Percentiles rank a stretch among this genome's conserved stretches.
Conservation (phyloP, 2,797 vertebrate species). For the Danio tinwini region DNA sequence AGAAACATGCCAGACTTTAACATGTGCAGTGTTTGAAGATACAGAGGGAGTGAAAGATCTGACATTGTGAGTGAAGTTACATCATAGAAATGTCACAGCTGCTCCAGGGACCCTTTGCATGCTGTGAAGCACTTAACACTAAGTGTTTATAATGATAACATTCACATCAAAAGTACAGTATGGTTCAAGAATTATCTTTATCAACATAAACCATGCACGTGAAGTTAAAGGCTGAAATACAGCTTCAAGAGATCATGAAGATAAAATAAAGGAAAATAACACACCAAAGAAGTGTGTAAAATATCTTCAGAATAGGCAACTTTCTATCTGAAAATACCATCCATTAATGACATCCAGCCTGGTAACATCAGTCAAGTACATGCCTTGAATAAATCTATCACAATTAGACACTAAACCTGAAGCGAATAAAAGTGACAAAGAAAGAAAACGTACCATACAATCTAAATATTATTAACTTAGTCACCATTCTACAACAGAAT, state of each 20-base stretch:
- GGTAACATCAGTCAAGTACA: neutral
- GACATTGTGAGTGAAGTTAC: slow-evolving; percentile 14
- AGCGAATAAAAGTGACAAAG: neutral
- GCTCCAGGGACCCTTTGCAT: slow-evolving; percentile 37
- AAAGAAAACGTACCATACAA: neutral
- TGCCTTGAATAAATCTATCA: neutral
- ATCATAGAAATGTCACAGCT: slow-evolving; percentile 50
- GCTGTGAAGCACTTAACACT: slow-evolving; percentile 31
- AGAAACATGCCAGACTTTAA: neutral
- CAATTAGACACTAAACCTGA: neutral
- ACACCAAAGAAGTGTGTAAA: neutral
- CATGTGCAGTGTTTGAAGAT: slow-evolving; percentile 4
- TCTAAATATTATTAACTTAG: neutral
- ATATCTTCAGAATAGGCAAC: neutral
- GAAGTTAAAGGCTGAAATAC: neutral
- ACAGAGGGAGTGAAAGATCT: neutral
- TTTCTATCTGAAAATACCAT: neutral
- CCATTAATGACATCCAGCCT: neutral
- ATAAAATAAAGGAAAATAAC: neutral
- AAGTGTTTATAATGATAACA: slow-evolving; percentile 18
- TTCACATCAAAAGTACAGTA: slow-evolving; percentile 19
- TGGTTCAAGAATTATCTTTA: neutral
- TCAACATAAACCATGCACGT: neutral
- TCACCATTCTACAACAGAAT: neutral
- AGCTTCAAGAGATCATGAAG: neutral